Conservation (phyloP, 1,140 invertebrate species). For the Forficula auricularia region DNA sequence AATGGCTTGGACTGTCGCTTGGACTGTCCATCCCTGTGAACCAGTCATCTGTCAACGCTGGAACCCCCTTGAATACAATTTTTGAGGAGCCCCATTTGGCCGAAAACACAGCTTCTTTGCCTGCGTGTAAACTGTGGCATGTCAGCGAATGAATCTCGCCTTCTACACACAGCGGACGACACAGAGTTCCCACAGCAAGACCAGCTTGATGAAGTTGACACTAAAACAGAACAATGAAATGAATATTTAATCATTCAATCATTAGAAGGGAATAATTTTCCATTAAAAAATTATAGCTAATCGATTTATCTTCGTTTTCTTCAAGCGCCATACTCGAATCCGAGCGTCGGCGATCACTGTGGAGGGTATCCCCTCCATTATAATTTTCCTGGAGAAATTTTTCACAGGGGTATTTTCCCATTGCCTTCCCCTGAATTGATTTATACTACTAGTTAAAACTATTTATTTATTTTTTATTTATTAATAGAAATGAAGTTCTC, state of each 20-base stretch:
- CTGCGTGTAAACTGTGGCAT: slow-evolving; percentile 35
- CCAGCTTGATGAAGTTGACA: slow-evolving; percentile 31
- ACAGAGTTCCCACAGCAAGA: slow-evolving; percentile 34
- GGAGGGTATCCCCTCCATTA: too few species aligned
- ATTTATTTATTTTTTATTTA: too few species aligned
- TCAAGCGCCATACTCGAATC: too few species aligned
- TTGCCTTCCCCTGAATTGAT: too few species aligned
- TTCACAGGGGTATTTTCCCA: too few species aligned
- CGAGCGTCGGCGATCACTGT: too few species aligned
- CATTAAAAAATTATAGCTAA: too few species aligned
- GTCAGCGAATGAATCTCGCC: slow-evolving; percentile 31
- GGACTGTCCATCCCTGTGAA: slow-evolving; percentile 27
- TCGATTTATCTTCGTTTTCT: too few species aligned
- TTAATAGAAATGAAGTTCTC: too few species aligned
- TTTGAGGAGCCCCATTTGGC: slow-evolving; percentile 31
- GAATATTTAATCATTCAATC: not conserved
- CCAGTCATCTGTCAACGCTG: slow-evolving; percentile 11
- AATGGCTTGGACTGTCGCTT: slow-evolving; percentile 25
- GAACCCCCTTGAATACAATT: slow-evolving; percentile 36
- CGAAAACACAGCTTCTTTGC: slow-evolving; percentile 37
- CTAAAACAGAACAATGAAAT: slow-evolving; percentile 24
- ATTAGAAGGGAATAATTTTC: too few species aligned
- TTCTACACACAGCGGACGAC: slow-evolving; percentile 33
- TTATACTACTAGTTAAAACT: too few species aligned
- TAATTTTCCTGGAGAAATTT: too few species aligned